Percentiles rank a stretch among this genome's conserved stretches.
These are phyloP conservation scores for Chrysocyon brachyurus DNA, from an alignment of 2,797 vertebrate species.

Conservation along the genomic window DNA sequence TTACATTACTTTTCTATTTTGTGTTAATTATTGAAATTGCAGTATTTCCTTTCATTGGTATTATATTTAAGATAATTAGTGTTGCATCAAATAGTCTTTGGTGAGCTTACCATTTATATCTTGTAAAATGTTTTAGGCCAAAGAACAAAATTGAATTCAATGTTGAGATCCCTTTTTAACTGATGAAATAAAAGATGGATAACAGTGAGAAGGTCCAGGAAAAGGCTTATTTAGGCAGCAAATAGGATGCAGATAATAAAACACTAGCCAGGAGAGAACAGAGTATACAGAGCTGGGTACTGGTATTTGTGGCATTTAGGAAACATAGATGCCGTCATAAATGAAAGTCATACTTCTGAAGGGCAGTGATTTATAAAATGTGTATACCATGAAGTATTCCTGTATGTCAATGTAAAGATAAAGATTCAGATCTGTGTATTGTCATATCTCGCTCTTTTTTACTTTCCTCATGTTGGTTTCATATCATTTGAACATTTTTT, in stretches of 20 bases:
- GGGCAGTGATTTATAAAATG: constrained; percentile 15
- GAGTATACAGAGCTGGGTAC: constrained; percentile 18
- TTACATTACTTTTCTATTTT: not conserved
- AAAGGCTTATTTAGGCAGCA: constrained; percentile 40
- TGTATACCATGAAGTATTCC: not conserved
- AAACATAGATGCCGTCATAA: constrained; percentile 20
- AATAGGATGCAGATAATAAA: constrained; percentile 55
- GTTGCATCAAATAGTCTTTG: not conserved
- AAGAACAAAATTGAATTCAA: constrained; percentile 24
- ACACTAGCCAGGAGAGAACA: constrained; percentile 35
- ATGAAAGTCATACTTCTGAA: not conserved
- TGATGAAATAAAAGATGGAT: constrained; percentile 32
- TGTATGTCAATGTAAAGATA: not conserved
- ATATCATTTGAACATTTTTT: not conserved
- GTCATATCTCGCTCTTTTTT: constrained; percentile 6
- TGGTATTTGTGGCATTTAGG: constrained; percentile 45
- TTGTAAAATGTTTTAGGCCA: not conserved
- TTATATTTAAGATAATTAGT: not conserved
- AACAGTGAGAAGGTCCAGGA: not conserved
- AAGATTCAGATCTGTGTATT: not conserved
- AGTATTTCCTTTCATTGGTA: not conserved
- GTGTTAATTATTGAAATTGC: not conserved
- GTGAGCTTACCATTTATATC: not conserved
- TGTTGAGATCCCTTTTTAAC: constrained; percentile 39
- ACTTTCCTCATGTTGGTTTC: constrained; percentile 37